Evolutionary conservation across 2,797 vertebrate species (phyloP).

Genomic region (Tapera naevia): DNA sequence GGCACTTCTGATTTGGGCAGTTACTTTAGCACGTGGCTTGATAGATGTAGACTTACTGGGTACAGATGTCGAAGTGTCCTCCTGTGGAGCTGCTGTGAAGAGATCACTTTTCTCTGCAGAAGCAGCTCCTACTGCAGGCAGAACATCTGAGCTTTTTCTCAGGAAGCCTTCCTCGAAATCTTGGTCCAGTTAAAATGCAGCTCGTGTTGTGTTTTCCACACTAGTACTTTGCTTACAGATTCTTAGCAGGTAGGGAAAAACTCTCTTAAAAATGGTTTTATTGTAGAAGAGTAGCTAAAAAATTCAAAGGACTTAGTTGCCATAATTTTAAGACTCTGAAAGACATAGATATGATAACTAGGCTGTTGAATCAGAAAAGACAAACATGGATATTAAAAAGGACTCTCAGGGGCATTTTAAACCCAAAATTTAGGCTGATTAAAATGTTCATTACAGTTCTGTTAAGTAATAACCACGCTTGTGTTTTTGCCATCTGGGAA

Average conservation of each 20-base stretch:
- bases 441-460: not conserved
- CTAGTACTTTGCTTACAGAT: slow-evolving; percentile 47
- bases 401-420: not conserved
- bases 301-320: not conserved
- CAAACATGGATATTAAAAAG: not conserved
- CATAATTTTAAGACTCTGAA: not conserved
- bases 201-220: not conserved
- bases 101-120: not conserved
- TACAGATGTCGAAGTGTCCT: not conserved
- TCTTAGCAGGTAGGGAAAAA: slow-evolving; percentile 40
- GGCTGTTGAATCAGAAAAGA: not conserved
- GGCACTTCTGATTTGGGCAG: not conserved
- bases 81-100: not conserved
- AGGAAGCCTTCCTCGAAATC: not conserved
- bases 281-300: slow-evolving; percentile 53
- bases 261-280: slow-evolving; percentile 43
- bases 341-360: not conserved
- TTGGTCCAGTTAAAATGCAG: not conserved
- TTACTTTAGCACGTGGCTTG: not conserved
- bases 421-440: not conserved
- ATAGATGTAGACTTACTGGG: not conserved
- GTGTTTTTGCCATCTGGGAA: not conserved
- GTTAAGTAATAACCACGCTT: not conserved
- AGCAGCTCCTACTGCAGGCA: not conserved
- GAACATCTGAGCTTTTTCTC: not conserved